Conservation (phyloP, 2,113 vertebrate species). For the Tamias sibiricus region DNA sequence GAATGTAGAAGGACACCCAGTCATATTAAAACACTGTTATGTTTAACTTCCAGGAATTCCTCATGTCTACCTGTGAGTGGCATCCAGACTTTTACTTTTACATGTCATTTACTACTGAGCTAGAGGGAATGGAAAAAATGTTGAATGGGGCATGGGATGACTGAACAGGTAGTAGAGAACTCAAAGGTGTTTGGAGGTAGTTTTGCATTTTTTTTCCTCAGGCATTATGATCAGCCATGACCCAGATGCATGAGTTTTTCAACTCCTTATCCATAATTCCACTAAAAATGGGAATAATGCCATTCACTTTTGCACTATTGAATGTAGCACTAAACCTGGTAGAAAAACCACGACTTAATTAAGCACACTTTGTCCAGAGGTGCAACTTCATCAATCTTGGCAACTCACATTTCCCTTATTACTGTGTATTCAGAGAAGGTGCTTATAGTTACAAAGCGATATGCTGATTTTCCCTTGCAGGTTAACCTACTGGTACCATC, state of each 20-base stretch:
- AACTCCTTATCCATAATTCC: neutral
- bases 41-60: conserved; percentile 11
- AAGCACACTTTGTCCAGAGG: conserved; percentile 85
- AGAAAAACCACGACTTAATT: conserved; percentile 86
- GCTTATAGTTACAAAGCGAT: conserved; percentile 82
- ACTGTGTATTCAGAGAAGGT: conserved; percentile 87
- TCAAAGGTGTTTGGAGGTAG: neutral
- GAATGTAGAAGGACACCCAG: neutral
- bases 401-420: conserved; percentile 75
- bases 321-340: conserved; percentile 86
- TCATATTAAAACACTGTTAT: neutral
- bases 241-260: neutral
- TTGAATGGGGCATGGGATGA: neutral
- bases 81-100: neutral
- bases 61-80: neutral
- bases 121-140: neutral
- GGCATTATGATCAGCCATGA: neutral
- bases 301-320: conserved; percentile 83
- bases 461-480: conserved; percentile 84
- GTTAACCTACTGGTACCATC: conserved; percentile 86
- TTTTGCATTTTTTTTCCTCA: neutral
- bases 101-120: neutral
- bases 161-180: neutral
- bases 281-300: neutral
- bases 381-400: conserved; percentile 79